Conservation (phyloP, 2,888 invertebrate species). For the Elysia crispata region DNA sequence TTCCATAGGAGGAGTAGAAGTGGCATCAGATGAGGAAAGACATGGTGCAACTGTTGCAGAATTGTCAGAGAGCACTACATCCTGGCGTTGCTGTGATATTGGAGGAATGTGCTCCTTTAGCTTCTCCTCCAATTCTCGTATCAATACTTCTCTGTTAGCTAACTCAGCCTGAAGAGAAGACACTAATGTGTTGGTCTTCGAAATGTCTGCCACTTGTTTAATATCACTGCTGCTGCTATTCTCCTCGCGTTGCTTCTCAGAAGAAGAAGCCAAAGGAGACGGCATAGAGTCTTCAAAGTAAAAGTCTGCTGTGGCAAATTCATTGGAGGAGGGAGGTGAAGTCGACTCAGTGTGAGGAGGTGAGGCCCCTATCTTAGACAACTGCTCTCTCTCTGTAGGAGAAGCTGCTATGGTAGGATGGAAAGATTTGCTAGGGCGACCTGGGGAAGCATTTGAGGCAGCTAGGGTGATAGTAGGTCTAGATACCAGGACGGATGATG, state of each 20-base stretch:
- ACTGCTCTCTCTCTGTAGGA: neutral
- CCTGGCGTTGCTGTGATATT: neutral
- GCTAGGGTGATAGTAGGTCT: too few species aligned
- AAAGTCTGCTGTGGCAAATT: conserved; percentile 89
- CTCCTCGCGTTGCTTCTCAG: conserved; percentile 76
- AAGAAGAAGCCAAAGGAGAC: conserved; percentile 85
- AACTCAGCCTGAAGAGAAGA: conserved; percentile 38
- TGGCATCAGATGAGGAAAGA: too few species aligned
- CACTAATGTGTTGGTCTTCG: conserved; percentile 60
- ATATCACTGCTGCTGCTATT: conserved; percentile 69
- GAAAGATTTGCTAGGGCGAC: too few species aligned
- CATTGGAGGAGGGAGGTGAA: conserved; percentile 77
- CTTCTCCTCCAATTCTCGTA: conserved; percentile 33
- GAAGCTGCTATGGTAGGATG: too few species aligned
- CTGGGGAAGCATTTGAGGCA: too few species aligned
- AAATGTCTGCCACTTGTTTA: conserved; percentile 74
- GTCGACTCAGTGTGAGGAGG: conserved; percentile 61
- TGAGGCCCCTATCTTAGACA: conserved; percentile 44
- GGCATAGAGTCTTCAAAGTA: conserved; percentile 93
- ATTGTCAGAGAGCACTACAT: conserved; percentile 9
- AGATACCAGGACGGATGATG: too few species aligned
- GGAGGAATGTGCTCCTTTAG: conserved; percentile 6
- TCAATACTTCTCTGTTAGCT: conserved; percentile 27
- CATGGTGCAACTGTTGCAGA: too few species aligned
- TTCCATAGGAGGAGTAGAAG: too few species aligned